A percentile compares a stretch with the other conserved stretches of the same genome.
phyloP scores from a whole-genome alignment of 2,888 invertebrate species.

The Nephrocerus scutellatus region DNA sequence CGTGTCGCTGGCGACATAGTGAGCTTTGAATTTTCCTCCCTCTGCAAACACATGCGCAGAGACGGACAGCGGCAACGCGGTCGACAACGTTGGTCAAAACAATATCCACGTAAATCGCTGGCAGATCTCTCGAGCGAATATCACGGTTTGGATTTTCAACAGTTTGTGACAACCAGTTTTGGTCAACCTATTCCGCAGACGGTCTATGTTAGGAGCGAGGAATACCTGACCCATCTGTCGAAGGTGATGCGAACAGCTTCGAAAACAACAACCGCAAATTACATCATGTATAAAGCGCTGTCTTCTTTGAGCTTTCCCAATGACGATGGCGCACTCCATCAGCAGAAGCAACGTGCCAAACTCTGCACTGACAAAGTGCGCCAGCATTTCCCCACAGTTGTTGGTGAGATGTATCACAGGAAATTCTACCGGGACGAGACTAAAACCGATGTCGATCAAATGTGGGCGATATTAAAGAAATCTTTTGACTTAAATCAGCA shows the following conservation, averaged over 20 bases:
- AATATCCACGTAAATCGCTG: slow-evolving; percentile 31
- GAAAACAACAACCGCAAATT: slow-evolving; percentile 35
- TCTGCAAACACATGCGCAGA: slow-evolving; percentile 31
- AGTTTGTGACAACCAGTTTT: slow-evolving; percentile 31
- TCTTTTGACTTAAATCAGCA: slow-evolving; percentile 28
- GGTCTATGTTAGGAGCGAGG: slow-evolving; percentile 35
- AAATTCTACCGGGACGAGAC: slow-evolving; percentile 24
- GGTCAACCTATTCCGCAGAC: slow-evolving; percentile 30
- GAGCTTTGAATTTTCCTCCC: slow-evolving; percentile 35
- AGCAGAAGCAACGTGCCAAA: slow-evolving; percentile 20
- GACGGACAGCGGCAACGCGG: slow-evolving; percentile 15
- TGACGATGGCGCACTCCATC: slow-evolving; percentile 15
- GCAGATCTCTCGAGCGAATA: slow-evolving; percentile 26
- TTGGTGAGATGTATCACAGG: slow-evolving; percentile 36
- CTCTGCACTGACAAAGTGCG: slow-evolving; percentile 31
- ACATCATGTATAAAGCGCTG: slow-evolving; percentile 40
- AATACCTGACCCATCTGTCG: slow-evolving; percentile 34
- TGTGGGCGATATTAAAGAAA: slow-evolving; percentile 25
- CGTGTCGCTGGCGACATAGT: slow-evolving; percentile 34
- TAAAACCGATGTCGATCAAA: too few relatives aligned
- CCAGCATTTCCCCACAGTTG: slow-evolving; percentile 33
- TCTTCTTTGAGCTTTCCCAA: slow-evolving; percentile 25
- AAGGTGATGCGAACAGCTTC: slow-evolving; percentile 29
- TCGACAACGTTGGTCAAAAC: slow-evolving; percentile 20
- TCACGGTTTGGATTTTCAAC: slow-evolving; percentile 30